Evolutionary conservation across 2,888 invertebrate species (phyloP).

Genomic region (Clepsis dumicolana): DNA sequence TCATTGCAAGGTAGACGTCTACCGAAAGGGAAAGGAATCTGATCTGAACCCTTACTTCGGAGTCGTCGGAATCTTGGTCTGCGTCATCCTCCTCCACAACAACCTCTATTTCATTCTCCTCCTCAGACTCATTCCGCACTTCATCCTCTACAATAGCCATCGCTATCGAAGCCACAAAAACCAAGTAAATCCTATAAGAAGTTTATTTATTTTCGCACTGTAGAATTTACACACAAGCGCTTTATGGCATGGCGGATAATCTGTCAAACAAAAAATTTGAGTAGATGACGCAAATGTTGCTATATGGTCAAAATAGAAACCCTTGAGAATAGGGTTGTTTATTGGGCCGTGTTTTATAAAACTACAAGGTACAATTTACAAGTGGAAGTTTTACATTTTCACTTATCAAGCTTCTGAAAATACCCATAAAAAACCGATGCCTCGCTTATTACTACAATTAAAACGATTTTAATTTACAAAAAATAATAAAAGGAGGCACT

Average conservation of each 20-base stretch:
- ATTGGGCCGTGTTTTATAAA: no score
- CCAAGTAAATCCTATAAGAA: slow-evolving; percentile 42
- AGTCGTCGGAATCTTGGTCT: slow-evolving; percentile 78
- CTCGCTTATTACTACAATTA: no score
- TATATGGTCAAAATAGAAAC: not conserved
- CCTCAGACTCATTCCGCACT: slow-evolving; percentile 78
- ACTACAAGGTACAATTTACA: no score
- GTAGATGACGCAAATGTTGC: slow-evolving; percentile 22
- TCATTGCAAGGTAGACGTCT: not conserved
- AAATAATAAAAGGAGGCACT: no score
- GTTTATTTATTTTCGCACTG: slow-evolving; percentile 43
- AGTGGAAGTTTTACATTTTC: no score
- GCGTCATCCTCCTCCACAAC: slow-evolving; percentile 77
- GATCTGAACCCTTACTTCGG: slow-evolving; percentile 66
- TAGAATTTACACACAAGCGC: slow-evolving; percentile 50
- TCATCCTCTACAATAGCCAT: slow-evolving; percentile 84
- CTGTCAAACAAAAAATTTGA: slow-evolving; percentile 49
- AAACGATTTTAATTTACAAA: no score
- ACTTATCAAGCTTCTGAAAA: no score
- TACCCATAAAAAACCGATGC: no score
- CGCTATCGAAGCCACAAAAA: slow-evolving; percentile 53
- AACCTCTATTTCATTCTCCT: slow-evolving; percentile 80
- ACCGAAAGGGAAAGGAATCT: slow-evolving; percentile 19
- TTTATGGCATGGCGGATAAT: slow-evolving; percentile 54
- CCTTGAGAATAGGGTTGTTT: not conserved